These are phyloP conservation scores for Micronycteris hirsuta DNA, from an alignment of 2,113 vertebrate genomes.

Conservation along the genomic window DNA sequence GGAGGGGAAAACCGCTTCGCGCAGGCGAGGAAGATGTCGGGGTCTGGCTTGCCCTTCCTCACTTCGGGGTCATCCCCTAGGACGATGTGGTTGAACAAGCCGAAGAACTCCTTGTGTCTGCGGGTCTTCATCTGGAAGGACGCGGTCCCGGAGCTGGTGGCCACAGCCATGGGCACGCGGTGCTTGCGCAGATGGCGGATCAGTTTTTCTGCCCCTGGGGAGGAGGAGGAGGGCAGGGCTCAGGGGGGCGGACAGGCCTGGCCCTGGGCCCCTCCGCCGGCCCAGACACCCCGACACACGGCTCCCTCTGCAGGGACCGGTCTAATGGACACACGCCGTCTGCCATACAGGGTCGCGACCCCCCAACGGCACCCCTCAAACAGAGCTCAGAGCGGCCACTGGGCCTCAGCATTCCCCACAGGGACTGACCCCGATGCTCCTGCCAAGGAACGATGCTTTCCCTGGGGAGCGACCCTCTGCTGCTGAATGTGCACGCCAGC, in stretches of 20 bases:
- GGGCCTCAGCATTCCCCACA: too few relatives aligned
- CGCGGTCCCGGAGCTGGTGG: slow-evolving; percentile 84
- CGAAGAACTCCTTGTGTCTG: slow-evolving; percentile 86
- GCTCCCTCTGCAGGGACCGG: not conserved
- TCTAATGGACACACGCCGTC: too few relatives aligned
- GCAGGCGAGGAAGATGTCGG: slow-evolving; percentile 90
- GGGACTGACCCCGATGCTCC: too few relatives aligned
- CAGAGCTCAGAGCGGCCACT: too few relatives aligned
- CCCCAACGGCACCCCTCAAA: too few relatives aligned
- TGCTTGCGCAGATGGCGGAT: slow-evolving; percentile 85
- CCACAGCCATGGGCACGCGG: slow-evolving; percentile 87
- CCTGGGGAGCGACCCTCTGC: too few relatives aligned
- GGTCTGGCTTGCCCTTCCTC: slow-evolving; percentile 86
- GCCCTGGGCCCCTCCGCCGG: too few relatives aligned
- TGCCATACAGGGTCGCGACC: too few relatives aligned
- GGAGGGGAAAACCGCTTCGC: slow-evolving; percentile 87
- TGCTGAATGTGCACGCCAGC: too few relatives aligned
- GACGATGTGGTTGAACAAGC: slow-evolving; percentile 87
- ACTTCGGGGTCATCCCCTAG: slow-evolving; percentile 92
- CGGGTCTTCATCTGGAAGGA: slow-evolving; percentile 87
- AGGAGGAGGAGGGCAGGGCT: not conserved
- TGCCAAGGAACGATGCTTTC: too few relatives aligned
- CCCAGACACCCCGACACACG: too few relatives aligned
- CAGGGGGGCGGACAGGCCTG: not conserved
- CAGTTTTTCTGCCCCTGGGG: slow-evolving; percentile 86